These are phyloP conservation scores for Luperina testacea DNA, from an alignment of 2,888 invertebrate genomes.

Conservation along the genomic window DNA sequence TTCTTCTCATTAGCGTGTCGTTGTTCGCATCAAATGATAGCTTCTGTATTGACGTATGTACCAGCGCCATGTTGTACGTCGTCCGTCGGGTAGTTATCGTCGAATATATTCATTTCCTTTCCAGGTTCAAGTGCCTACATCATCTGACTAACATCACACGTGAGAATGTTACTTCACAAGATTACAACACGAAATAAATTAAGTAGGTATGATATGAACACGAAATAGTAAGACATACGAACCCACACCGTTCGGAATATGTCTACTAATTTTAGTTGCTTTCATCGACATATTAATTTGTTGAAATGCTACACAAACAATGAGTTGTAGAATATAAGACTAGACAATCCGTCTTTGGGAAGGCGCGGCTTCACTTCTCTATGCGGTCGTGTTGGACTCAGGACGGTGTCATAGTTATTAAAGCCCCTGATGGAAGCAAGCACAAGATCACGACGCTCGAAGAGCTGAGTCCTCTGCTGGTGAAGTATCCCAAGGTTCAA, in stretches of 20 bases:
- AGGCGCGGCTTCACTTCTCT: too few species aligned
- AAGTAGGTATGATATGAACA: background rate
- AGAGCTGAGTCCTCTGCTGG: too few species aligned
- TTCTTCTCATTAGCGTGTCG: background rate
- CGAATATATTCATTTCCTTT: slow-evolving; percentile 5
- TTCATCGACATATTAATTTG: background rate
- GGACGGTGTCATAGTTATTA: too few species aligned
- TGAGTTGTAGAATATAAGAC: background rate
- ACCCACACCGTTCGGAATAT: background rate
- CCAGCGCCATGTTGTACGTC: too few species aligned
- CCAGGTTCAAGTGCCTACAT: background rate
- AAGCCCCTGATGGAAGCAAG: too few species aligned
- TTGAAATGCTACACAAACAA: background rate
- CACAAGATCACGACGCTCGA: too few species aligned
- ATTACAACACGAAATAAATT: background rate
- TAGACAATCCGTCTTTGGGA: too few species aligned
- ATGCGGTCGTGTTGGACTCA: too few species aligned
- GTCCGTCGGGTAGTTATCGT: background rate
- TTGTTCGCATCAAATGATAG: slow-evolving; percentile 1
- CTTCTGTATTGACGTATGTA: background rate
- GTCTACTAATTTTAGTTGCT: background rate
- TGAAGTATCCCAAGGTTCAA: too few species aligned
- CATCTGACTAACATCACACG: background rate
- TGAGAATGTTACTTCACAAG: background rate
- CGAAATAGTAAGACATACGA: background rate